phyloP scores from a whole-genome alignment of 2,797 vertebrate species.

The Erpetoichthys calabaricus region DNA sequence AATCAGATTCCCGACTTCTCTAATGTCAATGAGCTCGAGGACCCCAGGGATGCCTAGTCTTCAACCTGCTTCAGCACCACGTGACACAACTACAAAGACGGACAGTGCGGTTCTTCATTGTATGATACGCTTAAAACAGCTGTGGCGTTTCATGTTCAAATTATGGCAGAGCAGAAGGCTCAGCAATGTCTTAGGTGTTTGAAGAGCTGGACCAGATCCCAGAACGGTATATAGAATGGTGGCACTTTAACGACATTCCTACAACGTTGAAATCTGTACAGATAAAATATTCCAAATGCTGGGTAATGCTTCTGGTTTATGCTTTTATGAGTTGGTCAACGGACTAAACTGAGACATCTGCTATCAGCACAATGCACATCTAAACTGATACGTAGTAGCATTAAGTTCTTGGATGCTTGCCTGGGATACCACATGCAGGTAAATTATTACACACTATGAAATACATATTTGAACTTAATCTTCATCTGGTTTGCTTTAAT shows the following conservation, averaged over 20 bases:
- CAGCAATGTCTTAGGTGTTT: slow-evolving; percentile 10
- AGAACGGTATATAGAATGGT: slow-evolving; percentile 23
- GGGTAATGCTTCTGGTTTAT: background rate
- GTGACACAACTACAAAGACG: slow-evolving; percentile 20
- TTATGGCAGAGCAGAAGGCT: slow-evolving; percentile 17
- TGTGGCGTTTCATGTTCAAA: slow-evolving; percentile 17
- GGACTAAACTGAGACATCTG: too few species aligned
- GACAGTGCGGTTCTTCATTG: slow-evolving; percentile 14
- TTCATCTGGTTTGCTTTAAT: slow-evolving; percentile 34
- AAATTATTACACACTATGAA: slow-evolving; percentile 27
- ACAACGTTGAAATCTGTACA: slow-evolving; percentile 8
- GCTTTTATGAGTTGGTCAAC: too few species aligned
- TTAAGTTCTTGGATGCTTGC: slow-evolving; percentile 18
- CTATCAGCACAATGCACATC: slow-evolving; percentile 20
- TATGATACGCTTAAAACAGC: slow-evolving; percentile 21
- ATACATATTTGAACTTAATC: slow-evolving; percentile 21
- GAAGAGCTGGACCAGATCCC: slow-evolving; percentile 21
- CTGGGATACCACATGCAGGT: slow-evolving; percentile 27
- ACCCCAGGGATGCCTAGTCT: slow-evolving; percentile 34
- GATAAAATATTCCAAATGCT: slow-evolving; percentile 3
- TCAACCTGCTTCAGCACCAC: slow-evolving; percentile 31
- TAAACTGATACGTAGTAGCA: slow-evolving; percentile 10
- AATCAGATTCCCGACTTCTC: slow-evolving; percentile 23
- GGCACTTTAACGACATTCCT: slow-evolving; percentile 15
- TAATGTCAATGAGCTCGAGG: slow-evolving; percentile 53